Evolutionary conservation across 2,888 invertebrate genomes (phyloP).

Genomic region (Beris morrisii): DNA sequence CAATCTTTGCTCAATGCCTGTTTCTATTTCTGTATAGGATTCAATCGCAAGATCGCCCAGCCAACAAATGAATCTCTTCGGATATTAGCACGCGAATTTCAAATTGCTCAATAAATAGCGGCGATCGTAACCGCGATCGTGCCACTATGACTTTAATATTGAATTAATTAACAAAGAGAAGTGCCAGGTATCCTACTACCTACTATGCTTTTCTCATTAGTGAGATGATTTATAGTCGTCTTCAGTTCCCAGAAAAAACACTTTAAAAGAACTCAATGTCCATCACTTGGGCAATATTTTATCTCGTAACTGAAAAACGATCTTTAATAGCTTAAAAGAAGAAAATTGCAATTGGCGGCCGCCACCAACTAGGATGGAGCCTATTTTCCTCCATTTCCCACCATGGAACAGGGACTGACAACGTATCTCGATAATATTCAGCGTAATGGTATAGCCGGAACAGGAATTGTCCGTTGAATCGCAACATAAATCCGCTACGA

Average conservation of each 20-base stretch:
- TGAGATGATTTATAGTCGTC: no score
- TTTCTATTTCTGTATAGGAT: no score
- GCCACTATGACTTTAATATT: no score
- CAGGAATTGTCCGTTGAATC: slow-evolving; percentile 29
- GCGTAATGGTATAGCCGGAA: slow-evolving; percentile 25
- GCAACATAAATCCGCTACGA: slow-evolving; percentile 23
- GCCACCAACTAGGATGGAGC: neutral
- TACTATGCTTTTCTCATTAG: no score
- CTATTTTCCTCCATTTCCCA: slow-evolving; percentile 5
- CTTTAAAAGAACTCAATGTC: slow-evolving; percentile 26
- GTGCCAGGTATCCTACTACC: no score
- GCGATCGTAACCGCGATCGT: no score
- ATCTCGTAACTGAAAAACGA: slow-evolving; percentile 19
- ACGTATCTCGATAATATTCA: slow-evolving; percentile 25
- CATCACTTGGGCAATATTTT: slow-evolving; percentile 22
- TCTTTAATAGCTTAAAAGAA: slow-evolving; percentile 11
- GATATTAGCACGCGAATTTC: no score
- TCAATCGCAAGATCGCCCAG: no score
- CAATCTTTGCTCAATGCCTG: no score
- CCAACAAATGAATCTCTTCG: no score
- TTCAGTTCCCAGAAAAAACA: neutral
- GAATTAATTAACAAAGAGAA: no score
- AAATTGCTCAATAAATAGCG: no score
- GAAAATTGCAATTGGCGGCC: slow-evolving; percentile 1
- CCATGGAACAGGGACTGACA: slow-evolving; percentile 9